phyloP scores from a whole-genome alignment of 2,113 vertebrate genomes.

The Semicossyphus pulcher region DNA sequence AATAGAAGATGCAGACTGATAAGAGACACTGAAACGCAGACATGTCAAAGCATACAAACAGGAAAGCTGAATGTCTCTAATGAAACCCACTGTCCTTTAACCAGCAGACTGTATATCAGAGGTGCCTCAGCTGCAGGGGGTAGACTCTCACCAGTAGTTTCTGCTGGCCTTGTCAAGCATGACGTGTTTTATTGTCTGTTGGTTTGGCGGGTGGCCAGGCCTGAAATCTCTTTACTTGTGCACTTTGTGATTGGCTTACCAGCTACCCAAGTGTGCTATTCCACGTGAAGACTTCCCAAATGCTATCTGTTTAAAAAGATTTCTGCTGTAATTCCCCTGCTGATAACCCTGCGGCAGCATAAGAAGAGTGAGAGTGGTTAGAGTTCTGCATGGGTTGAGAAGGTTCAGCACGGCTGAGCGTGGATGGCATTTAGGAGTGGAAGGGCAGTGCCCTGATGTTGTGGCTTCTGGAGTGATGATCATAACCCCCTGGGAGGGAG shows the following conservation, averaged over 20 bases:
- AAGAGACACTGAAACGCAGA: slow-evolving; percentile 42
- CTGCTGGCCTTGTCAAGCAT: slow-evolving; percentile 55
- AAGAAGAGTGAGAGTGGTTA: slow-evolving; percentile 58
- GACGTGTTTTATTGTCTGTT: slow-evolving; percentile 72
- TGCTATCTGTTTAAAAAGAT: slow-evolving; percentile 54
- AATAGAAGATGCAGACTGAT: slow-evolving; percentile 64
- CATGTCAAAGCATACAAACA: slow-evolving; percentile 8
- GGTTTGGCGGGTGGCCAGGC: slow-evolving; percentile 61
- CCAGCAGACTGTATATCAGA: slow-evolving; percentile 37
- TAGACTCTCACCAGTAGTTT: slow-evolving; percentile 38
- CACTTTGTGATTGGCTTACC: slow-evolving; percentile 51
- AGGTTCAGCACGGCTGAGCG: slow-evolving; percentile 71
- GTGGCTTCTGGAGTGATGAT: slow-evolving; percentile 66
- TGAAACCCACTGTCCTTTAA: slow-evolving; percentile 31
- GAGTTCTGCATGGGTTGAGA: slow-evolving; percentile 74
- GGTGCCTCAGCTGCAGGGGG: slow-evolving; percentile 24
- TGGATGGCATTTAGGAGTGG: slow-evolving; percentile 70
- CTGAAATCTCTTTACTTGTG: slow-evolving; percentile 63
- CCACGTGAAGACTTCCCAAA: slow-evolving; percentile 61
- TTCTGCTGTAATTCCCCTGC: slow-evolving; percentile 64
- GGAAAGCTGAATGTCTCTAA: slow-evolving; percentile 42
- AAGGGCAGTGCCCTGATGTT: slow-evolving; percentile 73
- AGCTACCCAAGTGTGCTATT: slow-evolving; percentile 67
- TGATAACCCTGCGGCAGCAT: slow-evolving; percentile 49
- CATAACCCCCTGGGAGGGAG: slow-evolving; percentile 51